These are phyloP conservation scores for Syngnathus typhle DNA, from an alignment of 2,113 vertebrate species.

Conservation along the genomic window DNA sequence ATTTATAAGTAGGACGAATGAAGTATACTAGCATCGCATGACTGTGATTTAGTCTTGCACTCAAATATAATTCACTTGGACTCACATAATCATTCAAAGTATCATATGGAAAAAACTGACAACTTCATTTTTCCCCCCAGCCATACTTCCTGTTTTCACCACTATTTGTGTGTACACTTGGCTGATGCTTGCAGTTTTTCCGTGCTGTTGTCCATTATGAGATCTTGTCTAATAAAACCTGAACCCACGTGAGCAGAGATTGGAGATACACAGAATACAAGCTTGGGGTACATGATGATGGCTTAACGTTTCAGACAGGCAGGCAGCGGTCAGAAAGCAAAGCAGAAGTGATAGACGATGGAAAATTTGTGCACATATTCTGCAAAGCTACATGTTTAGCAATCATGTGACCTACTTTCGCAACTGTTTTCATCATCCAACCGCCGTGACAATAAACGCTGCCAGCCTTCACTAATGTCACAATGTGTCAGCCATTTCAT, in stretches of 20 bases:
- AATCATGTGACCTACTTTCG: slow-evolving; percentile 62
- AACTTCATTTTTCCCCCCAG: neutral
- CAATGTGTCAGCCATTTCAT: slow-evolving; percentile 63
- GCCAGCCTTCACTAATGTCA: slow-evolving; percentile 54
- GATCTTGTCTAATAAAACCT: neutral
- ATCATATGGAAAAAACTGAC: neutral
- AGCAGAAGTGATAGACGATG: slow-evolving; percentile 15
- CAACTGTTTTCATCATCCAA: slow-evolving; percentile 46
- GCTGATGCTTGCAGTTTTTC: neutral
- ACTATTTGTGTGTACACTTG: neutral
- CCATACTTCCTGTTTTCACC: neutral
- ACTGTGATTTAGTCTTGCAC: neutral
- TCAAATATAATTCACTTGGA: neutral
- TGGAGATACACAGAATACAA: too few species aligned
- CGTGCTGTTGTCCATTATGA: neutral
- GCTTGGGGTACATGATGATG: neutral
- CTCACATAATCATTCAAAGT: neutral
- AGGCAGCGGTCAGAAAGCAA: slow-evolving; percentile 3
- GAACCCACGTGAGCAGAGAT: neutral
- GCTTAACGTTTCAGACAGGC: slow-evolving; percentile 2
- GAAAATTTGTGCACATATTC: slow-evolving; percentile 41
- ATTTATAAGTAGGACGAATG: neutral
- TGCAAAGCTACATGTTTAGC: neutral
- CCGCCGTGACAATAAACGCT: slow-evolving; percentile 49
- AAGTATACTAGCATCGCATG: neutral